Base-by-base conservation (phyloP, 2,797 vertebrate species). In the Melopsittacus undulatus region DNA sequence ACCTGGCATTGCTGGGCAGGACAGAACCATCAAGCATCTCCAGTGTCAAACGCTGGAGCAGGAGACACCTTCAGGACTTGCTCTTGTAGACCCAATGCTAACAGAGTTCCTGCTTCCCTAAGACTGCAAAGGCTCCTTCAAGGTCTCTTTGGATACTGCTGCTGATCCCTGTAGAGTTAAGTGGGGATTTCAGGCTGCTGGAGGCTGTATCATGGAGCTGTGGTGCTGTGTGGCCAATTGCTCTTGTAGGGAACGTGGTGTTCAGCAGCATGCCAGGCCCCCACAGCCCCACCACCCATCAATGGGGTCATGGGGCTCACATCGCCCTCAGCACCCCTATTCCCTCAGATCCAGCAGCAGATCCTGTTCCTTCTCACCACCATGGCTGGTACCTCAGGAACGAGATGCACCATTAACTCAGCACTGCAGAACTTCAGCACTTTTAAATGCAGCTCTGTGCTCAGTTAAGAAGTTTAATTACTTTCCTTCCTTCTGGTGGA, bases 231-330 rank as follows among this genome's bases (percentile, higher is more conserved):
- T 3, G 57, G 40, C 32, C 57, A 30, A 23, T 18, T 66, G 57
- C n/a, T 70, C 29, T 36, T 49, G 45, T 9, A 40, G 48, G 51
- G 17, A 18, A 2, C 0, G 2, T 17, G 45, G 24, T 36, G 13
- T 17, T 38, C 43, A 59, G 30, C 49, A 54, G 8, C 26, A 2
- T 20, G 23, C 57, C 49, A 16, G 23, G 43, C 14, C 7, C 43
- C 29, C 26, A 9, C 0, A 1, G 21, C 52, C 49, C 46, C 18
- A 34, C 40, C 51, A 56, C 24, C 81, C 51, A 46, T 22, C 3
- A 1, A 13, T 1, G 1, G 54, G 42, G 22, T 34, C 1, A 1
- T 59, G 64, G 43, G 45, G 29, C n/a, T 78, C 9, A 1, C 3
- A 1, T 23, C 32, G 19, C 48, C 82, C 26, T 36, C 54, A 46